Evolutionary conservation across 2,888 invertebrate species (phyloP).

Genomic region (Polydrusus tereticollis): DNA sequence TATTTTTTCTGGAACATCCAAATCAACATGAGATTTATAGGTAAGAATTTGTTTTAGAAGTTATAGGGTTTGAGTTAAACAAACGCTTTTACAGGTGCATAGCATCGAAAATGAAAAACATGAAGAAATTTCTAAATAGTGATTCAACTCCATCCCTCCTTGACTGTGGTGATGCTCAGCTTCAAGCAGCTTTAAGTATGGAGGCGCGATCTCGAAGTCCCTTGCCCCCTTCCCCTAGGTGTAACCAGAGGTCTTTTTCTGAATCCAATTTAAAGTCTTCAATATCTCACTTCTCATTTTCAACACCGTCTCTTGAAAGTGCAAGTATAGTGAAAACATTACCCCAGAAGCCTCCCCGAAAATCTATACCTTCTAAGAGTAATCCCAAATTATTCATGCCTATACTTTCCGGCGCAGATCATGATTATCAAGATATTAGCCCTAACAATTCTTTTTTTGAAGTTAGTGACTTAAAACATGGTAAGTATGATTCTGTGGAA

Average conservation of each 20-base stretch:
- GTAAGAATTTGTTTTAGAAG: constrained; percentile 53
- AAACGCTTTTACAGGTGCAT: constrained; percentile 72
- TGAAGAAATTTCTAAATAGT: constrained; percentile 85
- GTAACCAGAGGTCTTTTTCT: constrained; percentile 52
- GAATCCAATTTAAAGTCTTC: constrained; percentile 13
- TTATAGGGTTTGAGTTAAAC: not conserved
- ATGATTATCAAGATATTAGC: constrained; percentile 67
- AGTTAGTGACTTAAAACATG: constrained; percentile 49
- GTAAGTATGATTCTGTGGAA: constrained; percentile 83
- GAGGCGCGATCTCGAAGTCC: constrained; percentile 88
- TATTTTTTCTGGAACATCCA: constrained; percentile 83
- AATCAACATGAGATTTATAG: constrained; percentile 84
- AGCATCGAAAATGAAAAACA: constrained; percentile 86
- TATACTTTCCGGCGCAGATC: not conserved
- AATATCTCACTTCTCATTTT: constrained; percentile 22
- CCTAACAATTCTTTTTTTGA: not conserved
- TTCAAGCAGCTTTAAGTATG: constrained; percentile 81
- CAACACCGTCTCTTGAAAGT: constrained; percentile 15
- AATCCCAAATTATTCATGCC: not conserved
- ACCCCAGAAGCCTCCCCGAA: constrained; percentile 65
- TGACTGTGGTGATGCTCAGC: constrained; percentile 82
- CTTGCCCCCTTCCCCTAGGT: constrained; percentile 71
- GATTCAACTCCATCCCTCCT: constrained; percentile 71
- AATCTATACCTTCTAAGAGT: constrained; percentile 47
- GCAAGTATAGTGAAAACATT: constrained; percentile 33